A percentile compares a stretch with the other conserved stretches of the same genome.
These are phyloP conservation scores for Grantiella picta DNA, from an alignment of 2,113 vertebrate genomes.

Conservation along the genomic window DNA sequence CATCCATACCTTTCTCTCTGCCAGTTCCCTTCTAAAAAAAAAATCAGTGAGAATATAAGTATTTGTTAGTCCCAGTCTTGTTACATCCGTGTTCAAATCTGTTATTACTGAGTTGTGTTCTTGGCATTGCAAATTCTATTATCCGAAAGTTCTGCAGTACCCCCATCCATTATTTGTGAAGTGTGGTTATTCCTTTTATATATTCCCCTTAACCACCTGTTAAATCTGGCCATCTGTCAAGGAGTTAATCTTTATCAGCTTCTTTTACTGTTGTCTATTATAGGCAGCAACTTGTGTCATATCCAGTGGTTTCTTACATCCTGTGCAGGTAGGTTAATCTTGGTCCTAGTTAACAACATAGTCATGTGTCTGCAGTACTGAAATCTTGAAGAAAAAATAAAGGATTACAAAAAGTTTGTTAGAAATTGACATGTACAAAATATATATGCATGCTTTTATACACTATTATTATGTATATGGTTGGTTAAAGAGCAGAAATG, in stretches of 20 bases:
- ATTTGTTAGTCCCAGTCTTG: not conserved
- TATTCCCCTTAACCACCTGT: not conserved
- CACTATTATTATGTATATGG: not conserved
- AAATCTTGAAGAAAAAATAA: not conserved
- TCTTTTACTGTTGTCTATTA: not conserved
- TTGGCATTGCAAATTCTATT: not conserved
- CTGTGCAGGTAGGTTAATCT: not conserved
- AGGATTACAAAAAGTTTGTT: not conserved
- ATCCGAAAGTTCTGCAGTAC: not conserved
- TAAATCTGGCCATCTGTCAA: not conserved
- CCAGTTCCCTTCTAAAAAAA: not conserved
- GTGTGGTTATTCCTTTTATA: not conserved
- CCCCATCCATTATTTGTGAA: not conserved
- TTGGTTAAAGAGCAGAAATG: not conserved
- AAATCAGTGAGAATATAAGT: fast-evolving
- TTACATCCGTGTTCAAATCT: not conserved
- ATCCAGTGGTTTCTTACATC: not conserved
- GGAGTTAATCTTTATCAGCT: not conserved
- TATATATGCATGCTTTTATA: not conserved
- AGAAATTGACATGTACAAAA: not conserved
- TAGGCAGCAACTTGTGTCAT: not conserved
- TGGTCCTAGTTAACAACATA: not conserved
- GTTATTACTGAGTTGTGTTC: not conserved
- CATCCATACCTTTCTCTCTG: not conserved
- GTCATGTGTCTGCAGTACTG: not conserved